Base-by-base conservation (phyloP, 1,140 invertebrate genomes). In the Pentalonia nigronervosa region DNA sequence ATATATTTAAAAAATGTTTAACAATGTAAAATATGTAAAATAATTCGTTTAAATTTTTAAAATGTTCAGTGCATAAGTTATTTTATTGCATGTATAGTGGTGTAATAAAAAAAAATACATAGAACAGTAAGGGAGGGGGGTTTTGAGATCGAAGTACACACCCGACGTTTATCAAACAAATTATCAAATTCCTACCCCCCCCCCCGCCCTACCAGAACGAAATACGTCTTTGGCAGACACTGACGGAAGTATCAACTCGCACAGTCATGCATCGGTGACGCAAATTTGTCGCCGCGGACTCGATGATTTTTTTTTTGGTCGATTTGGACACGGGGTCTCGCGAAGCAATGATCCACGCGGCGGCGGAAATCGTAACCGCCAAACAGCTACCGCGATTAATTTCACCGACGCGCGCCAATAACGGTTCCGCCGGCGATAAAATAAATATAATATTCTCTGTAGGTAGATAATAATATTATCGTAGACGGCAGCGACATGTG, bases 311-410 rank as follows among this genome's bases (percentile, higher is more conserved):
- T 67, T 60, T 67, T 67, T 67, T 67, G 3, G 9, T 67, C 53
- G 53, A 60, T 67, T 67, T 67, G 30, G n/a, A n/a, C 30, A 76
- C 60, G n/a, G 60, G 60, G n/a, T 67, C n/a, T 67, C 60, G 4
- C 17, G 23, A 45, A 45, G 41, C 48, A 20, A 53, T 48, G 45
- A 47, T n/a, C 30, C 9, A 30, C 23, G 14, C 36, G 45, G 2
- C 14, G 45, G 11, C 86, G 48, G 45, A n/a, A n/a, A n/a, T 87
- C 45, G 30, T 53, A 53, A 36, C n/a, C 6, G 48, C n/a, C 36
- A 21, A 67, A 90, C 89, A 53, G 89, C 53, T 90, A 67, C 53
- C 25, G 34, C 89, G 56, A 67, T 90, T 67, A 67, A 67, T 90
- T 67, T 67, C 36, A 45, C 56, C 41, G 89, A 45, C 36, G 56